Evolutionary conservation across 2,888 invertebrate species (phyloP), one percentile per base, ranked within the genome.

Genomic region (Lysandra bellargus): DNA sequence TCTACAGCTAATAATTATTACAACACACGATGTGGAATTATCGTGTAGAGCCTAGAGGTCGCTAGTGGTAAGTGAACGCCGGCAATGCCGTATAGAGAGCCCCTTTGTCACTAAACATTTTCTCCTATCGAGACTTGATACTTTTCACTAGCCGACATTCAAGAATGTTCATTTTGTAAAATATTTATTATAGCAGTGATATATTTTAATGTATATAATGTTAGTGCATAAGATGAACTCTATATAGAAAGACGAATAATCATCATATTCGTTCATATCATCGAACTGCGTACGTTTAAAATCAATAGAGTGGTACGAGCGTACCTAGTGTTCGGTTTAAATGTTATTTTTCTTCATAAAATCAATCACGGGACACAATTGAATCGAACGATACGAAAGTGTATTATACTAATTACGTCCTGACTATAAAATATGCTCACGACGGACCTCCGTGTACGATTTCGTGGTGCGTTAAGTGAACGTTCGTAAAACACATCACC

Each of bases 81-180:
- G 74, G 37, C 78, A 75, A 79, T 78, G 77, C 79, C 78, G 78
- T 78, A 80, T 64, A 74, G 77, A 79, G 80, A 79, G 74, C 80
- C 78, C 60, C 80, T 74, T 37, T 80, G 81, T 79, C 60, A 75
- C 78, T 78, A 81, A 79, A 80, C 78, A 79, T 80, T 80, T 79
- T 81, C 81, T 79, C 79, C 60, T 79, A 78, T 60, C 74, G 74
- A 78, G 33, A 79, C 80, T 80, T 78, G 14, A 40, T 78, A 81
- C 80, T 82, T 82, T 82, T 82, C 81, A 82, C 82, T 82, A 81
- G 80, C 80, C 78, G 64, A 75, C 76, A 78, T 78, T 74, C 60
- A 30, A 78, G 60, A 74, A 69, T 78, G 78, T 74, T 76, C 76
- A 82, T 75, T 79, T 69, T n/a, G 75, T 49, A 80, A 74, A 78